Conservation (phyloP, 2,888 invertebrate genomes). For the Mongoloraphidia duomilia region DNA sequence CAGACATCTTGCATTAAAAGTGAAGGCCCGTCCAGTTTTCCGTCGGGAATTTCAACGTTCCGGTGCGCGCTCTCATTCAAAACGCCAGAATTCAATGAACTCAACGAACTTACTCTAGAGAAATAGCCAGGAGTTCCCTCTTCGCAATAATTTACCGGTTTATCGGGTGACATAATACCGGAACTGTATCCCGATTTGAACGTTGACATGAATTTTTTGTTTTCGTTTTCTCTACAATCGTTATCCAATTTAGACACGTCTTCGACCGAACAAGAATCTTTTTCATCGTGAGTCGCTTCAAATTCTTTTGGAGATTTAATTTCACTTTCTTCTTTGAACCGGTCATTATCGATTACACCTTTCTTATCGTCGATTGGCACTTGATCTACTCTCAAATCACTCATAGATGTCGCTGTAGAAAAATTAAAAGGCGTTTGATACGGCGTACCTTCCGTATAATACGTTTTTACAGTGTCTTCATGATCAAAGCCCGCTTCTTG, state of each 20-base stretch:
- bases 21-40: neutral
- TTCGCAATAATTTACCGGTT: conserved; percentile 70
- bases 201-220: neutral
- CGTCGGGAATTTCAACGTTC: neutral
- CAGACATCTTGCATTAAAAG: neutral
- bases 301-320: conserved; percentile 8
- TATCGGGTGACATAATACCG: conserved; percentile 62
- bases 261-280: conserved; percentile 27
- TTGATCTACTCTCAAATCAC: conserved; percentile 52
- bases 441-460: conserved; percentile 85
- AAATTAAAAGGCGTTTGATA: conserved; percentile 67
- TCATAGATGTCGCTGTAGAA: conserved; percentile 82
- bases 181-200: conserved; percentile 36
- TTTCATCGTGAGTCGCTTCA: conserved; percentile 22
- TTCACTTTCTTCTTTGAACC: conserved; percentile 8
- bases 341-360: conserved; percentile 12
- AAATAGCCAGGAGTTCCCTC: conserved; percentile 76
- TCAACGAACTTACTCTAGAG: conserved; percentile 42
- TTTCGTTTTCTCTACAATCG: neutral
- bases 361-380: conserved; percentile 21
- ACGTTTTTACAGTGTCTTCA: conserved; percentile 79
- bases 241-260: conserved; percentile 24
- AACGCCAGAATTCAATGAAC: conserved; percentile 31
- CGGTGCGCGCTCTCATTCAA: conserved; percentile 16
- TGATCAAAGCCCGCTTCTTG: conserved; percentile 32